phyloP scores from a whole-genome alignment of 2,888 invertebrate species.

The Orchesella flavescens region DNA sequence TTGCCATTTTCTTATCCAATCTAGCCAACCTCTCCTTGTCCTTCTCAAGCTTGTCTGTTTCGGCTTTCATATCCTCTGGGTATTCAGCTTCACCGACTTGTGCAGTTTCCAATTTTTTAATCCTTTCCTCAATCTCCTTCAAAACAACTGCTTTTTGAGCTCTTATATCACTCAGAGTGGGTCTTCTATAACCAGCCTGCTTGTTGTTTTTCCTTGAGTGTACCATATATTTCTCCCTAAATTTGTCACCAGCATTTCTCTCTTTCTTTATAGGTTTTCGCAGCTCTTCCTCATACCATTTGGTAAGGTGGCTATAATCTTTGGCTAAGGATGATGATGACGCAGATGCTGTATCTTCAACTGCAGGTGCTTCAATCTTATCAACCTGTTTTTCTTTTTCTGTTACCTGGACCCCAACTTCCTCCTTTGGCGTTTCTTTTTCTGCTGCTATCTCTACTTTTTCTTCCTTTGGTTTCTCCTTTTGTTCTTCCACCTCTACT shows the following conservation, averaged over 20 bases:
- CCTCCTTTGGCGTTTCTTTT: background rate
- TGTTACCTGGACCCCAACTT: background rate
- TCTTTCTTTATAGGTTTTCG: conserved; percentile 74
- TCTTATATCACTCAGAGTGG: conserved; percentile 69
- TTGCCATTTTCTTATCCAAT: conserved; percentile 69
- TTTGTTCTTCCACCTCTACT: conserved; percentile 22
- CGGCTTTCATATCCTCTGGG: conserved; percentile 72
- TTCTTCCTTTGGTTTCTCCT: conserved; percentile 15
- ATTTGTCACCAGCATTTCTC: conserved; percentile 82
- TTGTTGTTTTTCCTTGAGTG: conserved; percentile 67
- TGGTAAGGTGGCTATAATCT: conserved; percentile 73
- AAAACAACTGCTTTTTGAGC: conserved; percentile 63
- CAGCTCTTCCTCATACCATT: conserved; percentile 70
- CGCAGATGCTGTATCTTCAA: background rate
- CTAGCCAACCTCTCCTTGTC: conserved; percentile 71
- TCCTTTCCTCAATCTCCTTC: conserved; percentile 66
- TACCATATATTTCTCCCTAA: conserved; percentile 84
- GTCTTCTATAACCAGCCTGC: conserved; percentile 61
- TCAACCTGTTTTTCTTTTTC: background rate
- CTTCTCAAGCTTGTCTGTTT: conserved; percentile 60
- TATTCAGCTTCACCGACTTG: conserved; percentile 69
- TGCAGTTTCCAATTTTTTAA: conserved; percentile 73
- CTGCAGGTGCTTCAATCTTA: background rate
- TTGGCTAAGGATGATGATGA: conserved; percentile 73
- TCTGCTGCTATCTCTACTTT: background rate